Base-by-base conservation (phyloP, 2,113 vertebrate species). In the Larimichthys polyactis region DNA sequence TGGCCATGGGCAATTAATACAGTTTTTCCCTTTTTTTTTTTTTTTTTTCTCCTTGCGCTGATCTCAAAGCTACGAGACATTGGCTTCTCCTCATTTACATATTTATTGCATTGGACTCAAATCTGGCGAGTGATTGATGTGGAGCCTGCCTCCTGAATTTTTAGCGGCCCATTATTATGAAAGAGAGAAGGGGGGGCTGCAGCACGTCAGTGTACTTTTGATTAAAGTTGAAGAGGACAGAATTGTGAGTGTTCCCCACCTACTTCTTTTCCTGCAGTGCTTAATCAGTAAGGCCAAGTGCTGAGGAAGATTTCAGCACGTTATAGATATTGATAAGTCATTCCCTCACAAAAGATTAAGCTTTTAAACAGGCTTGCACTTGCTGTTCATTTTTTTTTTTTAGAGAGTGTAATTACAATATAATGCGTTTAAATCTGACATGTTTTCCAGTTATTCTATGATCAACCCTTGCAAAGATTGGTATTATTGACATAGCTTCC, bases 1-100 rank as follows among this genome's bases (percentile, higher is more conserved):
- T 97, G 96, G 96, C 97, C 97, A 97, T 95, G 96, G 97, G 97
- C 97, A 99, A 99, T 98, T 99, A 99, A 99, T 99, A 98, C 97
- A 97, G 96, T 96, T 96, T 94, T 96, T 94, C 95, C 95, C 27
- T 48, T 71, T 73, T 65, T 72, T 62, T 71, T 71, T 58, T 59
- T 40, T 40, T 40, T 20, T 54, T 11, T 24, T 55, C 67, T 89
- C 88, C 90, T 78, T n/a, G 96, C 92, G 94, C 97, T 96, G 96
- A 97, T 97, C 96, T 97, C 97, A 96, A 96, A 98, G 98, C 94
- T 97, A 97, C 96, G 96, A 98, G 96, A 97, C 97, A 97, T 96
- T 97, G 97, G 96, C 96, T 97, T 96, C 91, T 96, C 94, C 96
- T 99, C 97, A 99, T 99, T 99, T 99, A 96, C 98, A 99, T 99